A percentile compares a stretch with the other conserved stretches of the same genome.
Conservation (phyloP, 2,888 invertebrate genomes). For the Lasioglossum malachurum region DNA sequence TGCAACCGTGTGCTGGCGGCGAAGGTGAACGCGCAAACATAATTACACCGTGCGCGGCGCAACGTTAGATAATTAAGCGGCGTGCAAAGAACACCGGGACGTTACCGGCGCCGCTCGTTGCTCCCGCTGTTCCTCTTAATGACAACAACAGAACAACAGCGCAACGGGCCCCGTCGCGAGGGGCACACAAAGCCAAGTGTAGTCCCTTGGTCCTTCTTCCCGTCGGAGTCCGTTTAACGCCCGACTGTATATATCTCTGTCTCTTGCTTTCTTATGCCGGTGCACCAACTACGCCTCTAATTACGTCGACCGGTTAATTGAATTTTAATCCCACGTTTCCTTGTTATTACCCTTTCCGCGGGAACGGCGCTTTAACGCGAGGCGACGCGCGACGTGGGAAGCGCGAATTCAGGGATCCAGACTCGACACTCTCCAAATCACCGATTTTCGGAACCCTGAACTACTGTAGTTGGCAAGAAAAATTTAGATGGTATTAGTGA, state of each 20-base stretch:
- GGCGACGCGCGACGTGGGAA: constrained; percentile 15
- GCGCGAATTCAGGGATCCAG: background rate
- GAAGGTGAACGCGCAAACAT: constrained; percentile 42
- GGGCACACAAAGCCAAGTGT: background rate
- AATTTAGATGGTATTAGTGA: no score
- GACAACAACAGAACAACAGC: constrained; percentile 7
- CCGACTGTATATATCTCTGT: background rate
- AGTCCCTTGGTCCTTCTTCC: background rate
- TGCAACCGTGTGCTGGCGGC: constrained; percentile 29
- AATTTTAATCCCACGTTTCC: constrained; percentile 48
- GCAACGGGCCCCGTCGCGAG: background rate
- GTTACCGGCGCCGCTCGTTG: constrained; percentile 28
- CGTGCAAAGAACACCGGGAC: constrained; percentile 31
- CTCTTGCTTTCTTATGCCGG: constrained; percentile 3
- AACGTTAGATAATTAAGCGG: constrained; percentile 57
- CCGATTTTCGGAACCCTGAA: background rate
- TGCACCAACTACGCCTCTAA: constrained; percentile 16
- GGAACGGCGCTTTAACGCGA: background rate
- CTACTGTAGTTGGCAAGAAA: no score
- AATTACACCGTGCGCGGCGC: constrained; percentile 41
- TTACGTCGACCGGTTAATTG: constrained; percentile 41
- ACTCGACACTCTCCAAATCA: background rate
- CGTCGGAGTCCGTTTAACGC: constrained; percentile 3
- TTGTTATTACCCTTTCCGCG: constrained; percentile 10
- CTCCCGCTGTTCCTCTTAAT: constrained; percentile 19